These are phyloP conservation scores for Anastrepha obliqua DNA, from an alignment of 1,140 invertebrate species.

Conservation along the genomic window DNA sequence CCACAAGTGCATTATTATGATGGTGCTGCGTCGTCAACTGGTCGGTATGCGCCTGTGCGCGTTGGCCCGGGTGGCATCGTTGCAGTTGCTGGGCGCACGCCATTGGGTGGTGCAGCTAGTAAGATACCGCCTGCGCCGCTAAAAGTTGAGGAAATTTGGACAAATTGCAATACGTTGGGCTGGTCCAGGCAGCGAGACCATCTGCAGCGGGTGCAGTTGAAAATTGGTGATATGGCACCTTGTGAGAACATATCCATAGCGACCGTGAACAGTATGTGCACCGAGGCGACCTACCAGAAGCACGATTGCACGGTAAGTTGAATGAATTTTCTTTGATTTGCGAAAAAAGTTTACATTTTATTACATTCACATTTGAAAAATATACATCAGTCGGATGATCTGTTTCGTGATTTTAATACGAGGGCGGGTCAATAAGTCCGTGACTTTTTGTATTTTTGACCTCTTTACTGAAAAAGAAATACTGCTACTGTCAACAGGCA, in stretches of 20 bases:
- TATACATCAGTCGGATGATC: too few species aligned
- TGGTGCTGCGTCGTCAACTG: not conserved
- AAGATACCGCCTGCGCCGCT: not conserved
- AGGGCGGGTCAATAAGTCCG: too few species aligned
- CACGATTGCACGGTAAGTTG: conserved; percentile 86
- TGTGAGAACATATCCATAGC: conserved; percentile 90
- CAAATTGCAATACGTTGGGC: conserved; percentile 87
- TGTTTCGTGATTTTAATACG: too few species aligned
- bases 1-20: conserved; percentile 70
- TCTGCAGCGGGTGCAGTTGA: conserved; percentile 85
- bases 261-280: conserved; percentile 86
- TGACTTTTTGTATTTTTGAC: too few species aligned
- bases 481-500: too few species aligned
- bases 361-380: too few species aligned
- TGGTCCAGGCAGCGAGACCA: conserved; percentile 88
- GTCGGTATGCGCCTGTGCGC: not conserved
- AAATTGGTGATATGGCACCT: conserved; percentile 83
- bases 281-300: conserved; percentile 85
- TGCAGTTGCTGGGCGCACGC: not conserved
- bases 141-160: conserved; percentile 68
- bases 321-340: not conserved
- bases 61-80: not conserved
- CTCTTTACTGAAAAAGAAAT: too few species aligned
- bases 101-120: not conserved
- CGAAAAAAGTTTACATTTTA: not conserved